Percentiles rank a stretch among this genome's conserved stretches.
phyloP scores from a whole-genome alignment of 2,888 invertebrate genomes.

The Xanthia togata region DNA sequence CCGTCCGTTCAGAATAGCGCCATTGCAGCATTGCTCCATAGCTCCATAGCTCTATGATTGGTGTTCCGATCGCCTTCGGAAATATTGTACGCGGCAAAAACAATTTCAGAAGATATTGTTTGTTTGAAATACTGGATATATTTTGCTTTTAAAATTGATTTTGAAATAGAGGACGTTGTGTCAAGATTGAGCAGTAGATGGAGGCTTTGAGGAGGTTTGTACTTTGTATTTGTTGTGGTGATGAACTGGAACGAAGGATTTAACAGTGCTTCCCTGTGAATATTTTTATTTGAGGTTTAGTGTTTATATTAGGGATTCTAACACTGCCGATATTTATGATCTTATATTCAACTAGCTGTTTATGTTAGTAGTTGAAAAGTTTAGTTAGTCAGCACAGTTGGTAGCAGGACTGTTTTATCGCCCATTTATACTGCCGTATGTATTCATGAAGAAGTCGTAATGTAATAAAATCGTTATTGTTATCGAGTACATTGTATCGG shows the following conservation, averaged over 20 bases:
- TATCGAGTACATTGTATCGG: conserved; percentile 23
- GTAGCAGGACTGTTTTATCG: background rate
- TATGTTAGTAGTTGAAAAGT: background rate
- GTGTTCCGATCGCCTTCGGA: conserved; percentile 66
- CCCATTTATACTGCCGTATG: background rate
- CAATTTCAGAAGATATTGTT: conserved; percentile 68
- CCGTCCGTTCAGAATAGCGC: conserved; percentile 58
- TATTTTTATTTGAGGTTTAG: conserved; percentile 9
- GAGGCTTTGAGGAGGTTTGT: conserved; percentile 47
- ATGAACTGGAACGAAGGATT: conserved; percentile 13
- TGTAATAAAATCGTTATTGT: conserved; percentile 23
- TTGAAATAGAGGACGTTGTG: conserved; percentile 66
- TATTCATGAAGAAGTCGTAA: conserved; percentile 7
- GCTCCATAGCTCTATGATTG: conserved; percentile 59
- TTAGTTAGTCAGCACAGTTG: background rate
- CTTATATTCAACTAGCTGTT: background rate
- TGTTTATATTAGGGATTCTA: background rate
- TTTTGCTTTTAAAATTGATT: conserved; percentile 69
- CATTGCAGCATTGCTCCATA: conserved; percentile 58
- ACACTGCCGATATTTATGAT: background rate
- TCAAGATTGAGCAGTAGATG: conserved; percentile 64
- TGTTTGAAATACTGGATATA: conserved; percentile 67
- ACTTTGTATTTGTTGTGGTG: conserved; percentile 48
- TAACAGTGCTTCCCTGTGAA: conserved; percentile 1
- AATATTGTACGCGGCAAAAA: conserved; percentile 67